phyloP scores from a whole-genome alignment of 2,888 invertebrate species.

The Drosophila borborema region DNA sequence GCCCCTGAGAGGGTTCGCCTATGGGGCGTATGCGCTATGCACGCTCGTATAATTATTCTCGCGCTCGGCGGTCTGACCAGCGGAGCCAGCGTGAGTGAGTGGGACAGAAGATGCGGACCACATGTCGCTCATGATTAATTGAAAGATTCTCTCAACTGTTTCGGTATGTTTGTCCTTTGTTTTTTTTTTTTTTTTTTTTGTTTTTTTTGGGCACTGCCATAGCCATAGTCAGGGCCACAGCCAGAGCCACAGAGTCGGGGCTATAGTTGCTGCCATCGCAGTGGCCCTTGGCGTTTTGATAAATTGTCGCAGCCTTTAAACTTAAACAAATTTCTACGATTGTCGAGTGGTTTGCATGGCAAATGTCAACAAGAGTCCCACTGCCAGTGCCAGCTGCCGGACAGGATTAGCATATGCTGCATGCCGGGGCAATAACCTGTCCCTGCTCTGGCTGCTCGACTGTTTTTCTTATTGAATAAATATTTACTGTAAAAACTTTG shows the following conservation, averaged over 20 bases:
- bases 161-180: conserved; percentile 42
- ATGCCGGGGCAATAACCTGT: conserved; percentile 37
- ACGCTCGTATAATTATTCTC: conserved; percentile 70
- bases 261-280: not conserved
- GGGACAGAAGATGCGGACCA: conserved; percentile 47
- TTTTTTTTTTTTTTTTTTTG: not conserved
- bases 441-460: not conserved
- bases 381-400: conserved; percentile 30
- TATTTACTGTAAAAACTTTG: not conserved
- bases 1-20: conserved; percentile 15
- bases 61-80: conserved; percentile 68
- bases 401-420: conserved; percentile 47
- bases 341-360: conserved; percentile 50
- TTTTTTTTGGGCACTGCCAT: conserved; percentile 30
- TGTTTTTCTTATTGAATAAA: not conserved
- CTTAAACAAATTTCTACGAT: conserved; percentile 57
- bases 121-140: conserved; percentile 79
- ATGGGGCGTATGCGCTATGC: conserved; percentile 68
- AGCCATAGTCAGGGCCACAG: not conserved
- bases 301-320: conserved; percentile 63
- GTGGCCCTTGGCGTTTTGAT: conserved; percentile 58
- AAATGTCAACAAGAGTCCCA: conserved; percentile 46
- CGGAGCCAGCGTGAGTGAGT: not conserved
- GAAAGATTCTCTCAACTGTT: conserved; percentile 72
- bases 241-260: not conserved